Base-by-base conservation (phyloP, 2,113 vertebrate species). In the Sinocyclocheilus maitianheensis region DNA sequence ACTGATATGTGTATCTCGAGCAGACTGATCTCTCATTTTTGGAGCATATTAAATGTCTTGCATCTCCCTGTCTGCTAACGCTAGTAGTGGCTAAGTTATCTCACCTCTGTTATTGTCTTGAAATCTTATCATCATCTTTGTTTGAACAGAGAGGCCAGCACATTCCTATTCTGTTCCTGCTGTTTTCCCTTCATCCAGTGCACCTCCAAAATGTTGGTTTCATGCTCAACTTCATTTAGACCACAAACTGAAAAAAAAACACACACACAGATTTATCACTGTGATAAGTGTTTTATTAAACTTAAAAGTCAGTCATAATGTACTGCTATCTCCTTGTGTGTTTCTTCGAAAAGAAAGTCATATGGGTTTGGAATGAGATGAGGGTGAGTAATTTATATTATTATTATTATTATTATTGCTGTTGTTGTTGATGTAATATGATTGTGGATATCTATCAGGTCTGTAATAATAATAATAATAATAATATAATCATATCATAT, bases 81-180 rank as follows among this genome's bases (percentile, higher is more conserved):
- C 88, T 91, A 89, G 81, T 86, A 84, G 89, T 92, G 93, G 91
- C 91, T 93, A 92, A 34, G 93, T 92, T 93, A 91, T 92, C 93
- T 93, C 92, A 92, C 91, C 91, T 92, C 90, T 92, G 94, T 92
- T 93, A 94, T 94, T 94, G 92, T 93, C 90, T 93, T 93, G 90
- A 93, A 93, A 94, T 94, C 94, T 95, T 94, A 95, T 95, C 94
- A 91, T 46, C 20, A 90, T 78, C 90, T 92, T 91, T 95, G 93
- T 94, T 94, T 95, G 94, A 93, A 95, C 91, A 93, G 91, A 84
- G 85, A 88, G 93, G 92, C 89, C 89, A 88, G 92, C 91, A 92
- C 94, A 94, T 94, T 95, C 93, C 92, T 92, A 88, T 91, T 92
- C 86, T 48, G 85, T 90, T 89, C 78, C 90, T 85, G 34, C 90